These are phyloP conservation scores for Gastrophryne carolinensis DNA, from an alignment of 2,797 vertebrate species.

Conservation along the genomic window DNA sequence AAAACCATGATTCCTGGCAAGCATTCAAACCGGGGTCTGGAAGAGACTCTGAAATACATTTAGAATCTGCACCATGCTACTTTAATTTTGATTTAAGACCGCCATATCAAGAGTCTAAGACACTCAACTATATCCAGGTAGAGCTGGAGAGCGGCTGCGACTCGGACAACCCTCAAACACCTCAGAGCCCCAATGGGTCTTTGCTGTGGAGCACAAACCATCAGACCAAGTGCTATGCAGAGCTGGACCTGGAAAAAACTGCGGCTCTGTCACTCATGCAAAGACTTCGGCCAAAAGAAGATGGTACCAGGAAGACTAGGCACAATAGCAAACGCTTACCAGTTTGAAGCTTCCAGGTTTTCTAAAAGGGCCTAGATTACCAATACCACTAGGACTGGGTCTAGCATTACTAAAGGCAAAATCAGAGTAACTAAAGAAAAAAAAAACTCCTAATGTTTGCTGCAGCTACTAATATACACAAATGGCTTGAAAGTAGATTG, in stretches of 20 bases:
- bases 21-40: not conserved
- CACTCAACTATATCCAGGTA: slow-evolving; percentile 38
- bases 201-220: not conserved
- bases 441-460: too few species aligned
- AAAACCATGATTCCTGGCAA: not conserved
- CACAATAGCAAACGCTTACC: slow-evolving; percentile 14
- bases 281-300: not conserved
- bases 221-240: slow-evolving; percentile 7
- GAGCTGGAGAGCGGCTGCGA: slow-evolving; percentile 33
- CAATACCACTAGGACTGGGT: too few species aligned
- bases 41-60: not conserved
- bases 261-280: slow-evolving; percentile 30
- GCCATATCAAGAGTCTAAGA: not conserved
- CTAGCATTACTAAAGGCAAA: too few species aligned
- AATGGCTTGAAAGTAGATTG: too few species aligned
- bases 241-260: slow-evolving; percentile 41
- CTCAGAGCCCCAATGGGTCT: slow-evolving; percentile 19
- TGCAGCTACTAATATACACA: too few species aligned
- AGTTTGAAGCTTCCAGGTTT: too few species aligned
- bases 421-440: too few species aligned
- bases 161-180: slow-evolving; percentile 35
- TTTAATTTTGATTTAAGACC: slow-evolving; percentile 36
- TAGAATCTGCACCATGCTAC: not conserved
- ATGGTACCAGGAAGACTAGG: slow-evolving; percentile 35
- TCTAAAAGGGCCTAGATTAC: too few species aligned